These are phyloP conservation scores for Sphaeramia orbicularis DNA, from an alignment of 2,797 vertebrate genomes.

Conservation along the genomic window DNA sequence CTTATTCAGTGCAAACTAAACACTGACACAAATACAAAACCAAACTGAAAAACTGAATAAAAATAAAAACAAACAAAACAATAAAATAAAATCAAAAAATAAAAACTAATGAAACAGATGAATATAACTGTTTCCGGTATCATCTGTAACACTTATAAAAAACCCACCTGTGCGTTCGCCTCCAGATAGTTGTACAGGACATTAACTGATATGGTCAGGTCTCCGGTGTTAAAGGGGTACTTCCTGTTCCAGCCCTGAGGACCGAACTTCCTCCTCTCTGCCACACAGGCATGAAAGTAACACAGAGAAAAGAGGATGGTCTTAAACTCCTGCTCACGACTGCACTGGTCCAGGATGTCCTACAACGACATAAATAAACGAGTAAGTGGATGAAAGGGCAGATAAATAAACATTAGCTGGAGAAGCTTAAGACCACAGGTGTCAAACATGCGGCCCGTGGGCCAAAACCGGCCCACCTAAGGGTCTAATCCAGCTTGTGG, in stretches of 20 bases:
- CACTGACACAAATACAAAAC: too few relatives aligned
- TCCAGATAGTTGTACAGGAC: constrained; percentile 87
- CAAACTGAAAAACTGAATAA: too few relatives aligned
- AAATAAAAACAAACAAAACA: neutral
- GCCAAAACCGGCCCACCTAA: too few relatives aligned
- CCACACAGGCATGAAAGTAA: constrained; percentile 87
- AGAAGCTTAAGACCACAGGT: neutral
- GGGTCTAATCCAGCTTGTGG: too few relatives aligned
- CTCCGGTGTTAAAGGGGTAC: constrained; percentile 86
- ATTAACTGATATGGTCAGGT: constrained; percentile 85
- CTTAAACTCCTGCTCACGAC: constrained; percentile 90
- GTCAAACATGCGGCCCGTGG: too few relatives aligned
- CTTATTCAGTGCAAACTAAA: too few relatives aligned
- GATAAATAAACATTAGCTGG: neutral
- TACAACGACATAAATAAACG: constrained; percentile 4
- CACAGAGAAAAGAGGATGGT: constrained; percentile 88
- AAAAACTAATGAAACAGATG: too few relatives aligned
- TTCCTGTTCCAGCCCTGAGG: constrained; percentile 88
- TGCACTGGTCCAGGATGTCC: constrained; percentile 89
- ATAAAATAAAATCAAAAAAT: too few relatives aligned
- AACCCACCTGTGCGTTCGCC: constrained; percentile 83
- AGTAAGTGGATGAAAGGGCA: neutral
- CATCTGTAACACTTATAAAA: constrained; percentile 17
- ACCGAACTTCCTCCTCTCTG: constrained; percentile 86
- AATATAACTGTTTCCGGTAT: too few relatives aligned